Percentiles rank a stretch among this genome's conserved stretches.
Conservation (phyloP, 2,113 vertebrate species). For the Tupaia chinensis region DNA sequence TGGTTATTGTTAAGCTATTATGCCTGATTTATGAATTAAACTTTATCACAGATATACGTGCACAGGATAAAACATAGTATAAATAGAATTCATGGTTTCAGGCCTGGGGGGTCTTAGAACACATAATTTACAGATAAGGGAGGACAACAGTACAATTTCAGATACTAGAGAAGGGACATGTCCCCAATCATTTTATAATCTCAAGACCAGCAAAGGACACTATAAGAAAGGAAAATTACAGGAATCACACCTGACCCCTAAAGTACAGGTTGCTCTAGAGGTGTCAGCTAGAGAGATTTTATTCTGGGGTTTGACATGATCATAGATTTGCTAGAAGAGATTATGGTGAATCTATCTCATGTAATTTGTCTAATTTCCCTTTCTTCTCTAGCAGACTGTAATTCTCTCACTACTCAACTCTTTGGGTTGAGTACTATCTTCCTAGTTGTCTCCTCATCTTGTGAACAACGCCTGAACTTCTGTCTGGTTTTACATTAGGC, state of each 20-base stretch:
- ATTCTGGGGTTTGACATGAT: background rate
- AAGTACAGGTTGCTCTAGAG: background rate
- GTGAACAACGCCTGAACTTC: background rate
- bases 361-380: background rate
- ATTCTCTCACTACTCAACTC: background rate
- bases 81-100: too few relatives aligned
- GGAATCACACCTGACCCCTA: background rate
- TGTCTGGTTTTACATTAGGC: background rate
- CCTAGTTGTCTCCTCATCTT: background rate
- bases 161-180: background rate
- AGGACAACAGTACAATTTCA: background rate
- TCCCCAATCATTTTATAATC: background rate
- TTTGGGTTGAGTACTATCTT: background rate
- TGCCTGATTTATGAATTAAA: too few relatives aligned
- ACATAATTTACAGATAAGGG: too few relatives aligned
- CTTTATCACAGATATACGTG: too few relatives aligned
- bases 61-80: too few relatives aligned
- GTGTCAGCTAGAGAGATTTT: background rate
- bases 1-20: too few relatives aligned
- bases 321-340: background rate
- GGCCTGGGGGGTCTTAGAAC: too few relatives aligned
- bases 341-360: background rate
- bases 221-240: background rate
- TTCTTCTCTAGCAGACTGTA: background rate
- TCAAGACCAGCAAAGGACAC: background rate